Evolutionary conservation across 92 coral and sea anemone genomes (phyloP).

Genomic region (Siderastrea siderea): DNA sequence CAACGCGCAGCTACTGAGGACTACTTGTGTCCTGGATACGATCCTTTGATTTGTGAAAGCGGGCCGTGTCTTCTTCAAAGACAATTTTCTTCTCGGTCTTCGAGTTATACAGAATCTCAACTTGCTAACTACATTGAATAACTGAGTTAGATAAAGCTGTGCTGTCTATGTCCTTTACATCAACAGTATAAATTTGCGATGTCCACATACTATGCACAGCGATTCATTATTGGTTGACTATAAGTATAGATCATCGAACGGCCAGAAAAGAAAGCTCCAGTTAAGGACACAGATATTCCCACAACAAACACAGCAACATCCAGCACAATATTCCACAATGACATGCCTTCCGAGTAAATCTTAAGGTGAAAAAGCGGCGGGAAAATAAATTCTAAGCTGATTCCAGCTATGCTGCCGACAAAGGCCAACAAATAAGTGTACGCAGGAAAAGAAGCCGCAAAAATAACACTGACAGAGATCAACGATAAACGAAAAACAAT

Average conservation of each 20-base stretch:
- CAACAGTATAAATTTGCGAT: background rate
- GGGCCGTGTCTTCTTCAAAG: too few relatives aligned
- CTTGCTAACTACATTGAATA: too few relatives aligned
- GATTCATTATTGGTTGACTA: constrained; percentile 29
- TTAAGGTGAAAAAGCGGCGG: constrained; percentile 86
- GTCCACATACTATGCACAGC: background rate
- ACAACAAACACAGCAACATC: constrained; percentile 66
- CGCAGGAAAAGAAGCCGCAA: constrained; percentile 82
- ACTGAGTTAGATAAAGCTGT: too few relatives aligned
- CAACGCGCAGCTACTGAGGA: too few relatives aligned
- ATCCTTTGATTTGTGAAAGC: too few relatives aligned
- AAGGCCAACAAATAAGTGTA: constrained; percentile 84
- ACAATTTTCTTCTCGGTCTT: too few relatives aligned
- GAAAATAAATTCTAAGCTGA: constrained; percentile 86
- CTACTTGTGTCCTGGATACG: too few relatives aligned
- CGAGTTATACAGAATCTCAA: too few relatives aligned
- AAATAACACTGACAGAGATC: constrained; percentile 67
- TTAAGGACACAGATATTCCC: constrained; percentile 76
- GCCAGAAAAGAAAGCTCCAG: constrained; percentile 85
- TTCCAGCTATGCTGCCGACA: constrained; percentile 87
- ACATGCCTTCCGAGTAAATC: constrained; percentile 67
- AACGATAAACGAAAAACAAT: constrained; percentile 72
- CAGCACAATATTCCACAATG: constrained; percentile 73
- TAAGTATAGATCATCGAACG: constrained; percentile 70
- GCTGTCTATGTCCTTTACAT: background rate